Base-by-base conservation (phyloP, 2,888 invertebrate genomes). In the Lagria hirta region DNA sequence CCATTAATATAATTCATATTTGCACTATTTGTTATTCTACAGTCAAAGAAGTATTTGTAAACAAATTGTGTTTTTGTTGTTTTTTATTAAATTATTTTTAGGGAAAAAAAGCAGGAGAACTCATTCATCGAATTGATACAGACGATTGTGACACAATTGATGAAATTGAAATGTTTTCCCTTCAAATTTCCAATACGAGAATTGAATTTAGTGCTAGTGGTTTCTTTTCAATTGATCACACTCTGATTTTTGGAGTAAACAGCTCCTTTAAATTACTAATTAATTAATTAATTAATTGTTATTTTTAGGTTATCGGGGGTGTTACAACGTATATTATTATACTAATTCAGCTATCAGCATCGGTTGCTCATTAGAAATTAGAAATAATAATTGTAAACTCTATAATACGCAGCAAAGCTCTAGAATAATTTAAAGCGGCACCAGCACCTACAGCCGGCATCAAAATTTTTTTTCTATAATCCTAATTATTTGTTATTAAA, bases 1-100 rank as follows among this genome's bases (percentile, higher is more conserved):
- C n/a, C n/a, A n/a, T n/a, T n/a, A n/a, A n/a, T n/a, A n/a, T 52
- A 14, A 41, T 57, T 15, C 49, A 52, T 26, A 26, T 62, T n/a
- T 64, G 63, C 14, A 43, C 56, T 34, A 49, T 53, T 12, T 61
- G 61, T 26, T 54, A 60, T 33, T 42, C 49, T 2, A 58, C 62
- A 4, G 51, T 55, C 6, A 50, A 57, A 35, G 60, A 61, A 50
- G 62, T 63, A 21, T n/a, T n/a, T n/a, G n/a, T n/a, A n/a, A n/a
- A n/a, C n/a, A n/a, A n/a, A n/a, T n/a, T n/a, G n/a, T n/a, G n/a
- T 11, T 4, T 18, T 18, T 18, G 4, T 18, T 6, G 18, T 6
- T 6, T 6, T 6, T 6, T 18, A 18, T 6, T 18, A 6, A 6
- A 6, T 18, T 18, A 6, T 18, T 18, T 18, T 6, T 18, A 18